Percentiles rank a stretch among this genome's conserved stretches.
These are phyloP conservation scores for Andrena hattorfiana DNA, from an alignment of 2,888 invertebrate genomes.

Conservation along the genomic window DNA sequence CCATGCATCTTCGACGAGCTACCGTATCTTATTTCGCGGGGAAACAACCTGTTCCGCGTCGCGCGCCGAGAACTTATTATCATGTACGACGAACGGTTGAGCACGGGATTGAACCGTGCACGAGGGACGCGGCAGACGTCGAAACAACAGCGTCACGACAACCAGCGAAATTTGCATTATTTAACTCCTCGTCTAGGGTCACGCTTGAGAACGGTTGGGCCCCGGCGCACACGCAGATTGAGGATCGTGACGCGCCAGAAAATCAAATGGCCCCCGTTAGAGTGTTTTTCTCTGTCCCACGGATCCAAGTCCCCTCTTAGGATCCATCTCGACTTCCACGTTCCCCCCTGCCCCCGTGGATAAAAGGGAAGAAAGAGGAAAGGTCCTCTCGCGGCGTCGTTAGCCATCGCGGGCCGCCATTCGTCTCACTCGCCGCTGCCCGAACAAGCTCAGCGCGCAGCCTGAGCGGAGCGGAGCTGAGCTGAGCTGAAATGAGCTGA, in stretches of 20 bases:
- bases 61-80: constrained; percentile 12
- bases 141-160: constrained; percentile 18
- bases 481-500: constrained; percentile 8
- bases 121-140: not conserved
- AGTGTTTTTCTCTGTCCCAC: constrained; percentile 61
- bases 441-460: constrained; percentile 39
- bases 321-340: constrained; percentile 1
- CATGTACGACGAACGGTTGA: not conserved
- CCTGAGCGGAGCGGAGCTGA: constrained; percentile 1
- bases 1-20: not conserved
- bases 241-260: constrained; percentile 28
- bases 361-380: not conserved
- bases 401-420: constrained; percentile 47
- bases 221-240: not conserved
- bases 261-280: constrained; percentile 73
- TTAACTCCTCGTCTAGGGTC: constrained; percentile 24
- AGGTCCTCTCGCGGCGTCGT: constrained; percentile 18
- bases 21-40: not conserved
- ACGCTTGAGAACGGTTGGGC: constrained; percentile 11
- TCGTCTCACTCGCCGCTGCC: constrained; percentile 59
- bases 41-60: not conserved
- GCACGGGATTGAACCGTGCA: constrained; percentile 5
- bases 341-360: not conserved
- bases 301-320: constrained; percentile 8
- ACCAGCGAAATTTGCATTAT: constrained; percentile 28